These are phyloP conservation scores for Thecophora atra DNA, from an alignment of 2,888 invertebrate genomes.

Conservation along the genomic window DNA sequence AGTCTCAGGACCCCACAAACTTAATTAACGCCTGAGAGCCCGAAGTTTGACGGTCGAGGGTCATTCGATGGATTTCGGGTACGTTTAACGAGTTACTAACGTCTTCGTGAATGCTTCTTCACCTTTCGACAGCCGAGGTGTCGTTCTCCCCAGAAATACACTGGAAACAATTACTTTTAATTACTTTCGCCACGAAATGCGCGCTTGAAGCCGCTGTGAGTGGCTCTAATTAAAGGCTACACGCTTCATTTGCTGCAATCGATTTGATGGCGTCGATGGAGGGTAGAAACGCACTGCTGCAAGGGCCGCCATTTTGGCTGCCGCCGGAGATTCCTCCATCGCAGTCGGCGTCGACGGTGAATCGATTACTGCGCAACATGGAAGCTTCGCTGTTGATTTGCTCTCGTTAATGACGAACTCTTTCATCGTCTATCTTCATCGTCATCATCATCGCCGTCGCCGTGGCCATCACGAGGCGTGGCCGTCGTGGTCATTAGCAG, in stretches of 20 bases:
- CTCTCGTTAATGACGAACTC: neutral
- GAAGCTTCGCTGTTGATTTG: slow-evolving; percentile 28
- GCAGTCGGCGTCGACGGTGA: neutral
- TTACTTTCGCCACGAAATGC: neutral
- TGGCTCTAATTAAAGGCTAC: slow-evolving; percentile 21
- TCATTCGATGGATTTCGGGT: neutral
- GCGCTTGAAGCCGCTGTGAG: too few relatives aligned
- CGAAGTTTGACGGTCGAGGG: neutral
- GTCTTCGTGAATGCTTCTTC: neutral
- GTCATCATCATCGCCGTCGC: neutral
- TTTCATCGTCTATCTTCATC: neutral
- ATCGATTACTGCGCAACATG: slow-evolving; percentile 24
- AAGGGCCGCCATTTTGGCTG: slow-evolving; percentile 31
- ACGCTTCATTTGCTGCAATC: slow-evolving; percentile 7
- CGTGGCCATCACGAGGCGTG: neutral
- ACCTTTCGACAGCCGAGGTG: neutral
- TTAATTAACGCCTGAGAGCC: slow-evolving; percentile 19
- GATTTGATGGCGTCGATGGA: neutral
- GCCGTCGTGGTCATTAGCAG: slow-evolving; percentile 6
- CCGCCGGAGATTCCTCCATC: neutral
- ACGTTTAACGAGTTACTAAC: neutral
- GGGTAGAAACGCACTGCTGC: neutral
- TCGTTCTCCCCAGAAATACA: neutral
- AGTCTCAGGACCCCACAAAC: slow-evolving; percentile 9
- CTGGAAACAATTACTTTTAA: neutral